Evolutionary conservation across 2,113 vertebrate species (phyloP).

Genomic region (Dromaius novaehollandiae): DNA sequence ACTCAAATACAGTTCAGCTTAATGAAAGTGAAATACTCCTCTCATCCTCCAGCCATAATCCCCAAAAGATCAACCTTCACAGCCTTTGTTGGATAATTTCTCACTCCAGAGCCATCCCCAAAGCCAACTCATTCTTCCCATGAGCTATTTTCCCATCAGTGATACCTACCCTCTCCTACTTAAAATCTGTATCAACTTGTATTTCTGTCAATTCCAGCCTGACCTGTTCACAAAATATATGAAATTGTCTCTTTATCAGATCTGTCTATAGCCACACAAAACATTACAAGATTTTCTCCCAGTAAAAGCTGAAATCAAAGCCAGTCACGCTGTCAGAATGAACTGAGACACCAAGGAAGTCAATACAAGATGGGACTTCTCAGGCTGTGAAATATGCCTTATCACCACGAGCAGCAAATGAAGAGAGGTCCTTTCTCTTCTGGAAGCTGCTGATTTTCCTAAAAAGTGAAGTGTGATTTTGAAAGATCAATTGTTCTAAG

Average conservation of each 20-base stretch:
- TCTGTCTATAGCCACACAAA: slow-evolving; percentile 8
- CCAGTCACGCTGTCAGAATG: not conserved
- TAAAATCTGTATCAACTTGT: fast-evolving
- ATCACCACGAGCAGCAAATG: not conserved
- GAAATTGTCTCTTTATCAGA: slow-evolving; percentile 1
- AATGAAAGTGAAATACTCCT: slow-evolving; percentile 10
- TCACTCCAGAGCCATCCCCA: not conserved
- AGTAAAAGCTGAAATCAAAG: slow-evolving; percentile 32
- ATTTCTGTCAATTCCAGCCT: not conserved
- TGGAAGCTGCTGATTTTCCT: slow-evolving; percentile 22
- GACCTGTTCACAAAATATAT: not conserved
- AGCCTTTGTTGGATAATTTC: not conserved
- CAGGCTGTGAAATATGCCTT: not conserved
- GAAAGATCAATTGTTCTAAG: slow-evolving; percentile 11
- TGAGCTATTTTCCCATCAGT: not conserved
- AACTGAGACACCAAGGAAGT: not conserved
- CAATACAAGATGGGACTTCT: not conserved
- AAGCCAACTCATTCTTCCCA: not conserved
- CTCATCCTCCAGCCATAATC: not conserved
- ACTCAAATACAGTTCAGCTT: not conserved
- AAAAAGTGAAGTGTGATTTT: slow-evolving; percentile 8
- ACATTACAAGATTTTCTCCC: not conserved
- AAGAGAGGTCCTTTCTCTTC: slow-evolving; percentile 33
- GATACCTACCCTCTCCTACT: not conserved
- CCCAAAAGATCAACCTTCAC: not conserved